Base-by-base conservation (phyloP, 2,797 vertebrate species). In the Petrocephalus sullivani region DNA sequence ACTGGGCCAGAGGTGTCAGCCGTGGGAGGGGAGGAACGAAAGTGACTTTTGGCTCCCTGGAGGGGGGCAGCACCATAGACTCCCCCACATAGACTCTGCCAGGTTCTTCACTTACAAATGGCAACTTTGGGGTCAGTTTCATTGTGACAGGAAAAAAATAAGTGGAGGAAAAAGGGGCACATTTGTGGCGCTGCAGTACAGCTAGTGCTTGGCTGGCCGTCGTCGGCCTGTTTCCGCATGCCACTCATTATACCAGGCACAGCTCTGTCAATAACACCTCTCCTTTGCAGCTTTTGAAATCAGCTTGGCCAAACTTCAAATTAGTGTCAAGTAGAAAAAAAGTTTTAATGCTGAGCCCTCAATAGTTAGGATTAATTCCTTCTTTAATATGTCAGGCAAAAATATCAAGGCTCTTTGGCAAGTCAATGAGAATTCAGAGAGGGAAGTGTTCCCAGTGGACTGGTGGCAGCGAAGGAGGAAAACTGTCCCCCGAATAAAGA, bases 161-260 rank as follows among this genome's bases (percentile, higher is more conserved):
- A 81, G 7, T 83, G n/a, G 6, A 49, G 6, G 12, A 91, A 91
- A 92, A 90, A 94, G 95, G 93, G 95, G 95, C 95, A 96, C 95
- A 96, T 94, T 96, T 93, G 91, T 90, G 92, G 94, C 94, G 94
- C 93, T 93, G 95, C 94, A 95, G 94, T 93, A 93, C 93, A 95
- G 93, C 91, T 90, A 92, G 92, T 92, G 93, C 92, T 89, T 86
- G 93, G 93, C 95, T 94, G 96, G 98, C 95, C 97, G 96, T 95
- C 94, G 93, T 94, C 28, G 93, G 93, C 96, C 96, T 97, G 96
- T 97, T 96, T 95, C 95, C 93, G 91, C 93, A 94, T 94, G 95
- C 95, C 95, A 94, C 94, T 96, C 94, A 94, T 95, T 96, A 91
- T 92, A 93, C 90, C 90, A 88, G 94, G 88, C 60, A 92, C 92